Evolutionary conservation across 1,140 invertebrate species (phyloP).

Genomic region (Pseudomyrmex sp.): DNA sequence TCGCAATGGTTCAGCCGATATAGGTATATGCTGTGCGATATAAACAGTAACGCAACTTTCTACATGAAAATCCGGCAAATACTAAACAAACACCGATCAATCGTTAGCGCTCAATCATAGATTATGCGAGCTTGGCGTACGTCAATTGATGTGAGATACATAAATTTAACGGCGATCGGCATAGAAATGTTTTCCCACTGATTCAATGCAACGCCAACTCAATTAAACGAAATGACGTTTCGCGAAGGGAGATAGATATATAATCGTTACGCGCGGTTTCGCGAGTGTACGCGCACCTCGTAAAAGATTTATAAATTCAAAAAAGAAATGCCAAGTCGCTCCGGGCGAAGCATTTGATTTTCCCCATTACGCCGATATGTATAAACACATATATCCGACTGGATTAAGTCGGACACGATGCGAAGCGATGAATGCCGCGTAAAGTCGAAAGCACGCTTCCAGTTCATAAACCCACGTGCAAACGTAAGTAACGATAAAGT

Average conservation of each 20-base stretch:
- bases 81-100: constrained; percentile 52
- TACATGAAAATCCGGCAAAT: constrained; percentile 32
- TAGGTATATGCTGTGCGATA: background rate
- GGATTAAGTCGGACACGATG: too few species aligned
- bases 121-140: constrained; percentile 60
- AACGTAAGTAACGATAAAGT: background rate
- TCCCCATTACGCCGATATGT: constrained; percentile 47
- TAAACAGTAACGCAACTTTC: background rate
- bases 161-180: constrained; percentile 60
- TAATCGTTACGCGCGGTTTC: constrained; percentile 52
- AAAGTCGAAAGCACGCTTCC: too few species aligned
- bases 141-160: constrained; percentile 62
- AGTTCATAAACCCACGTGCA: too few species aligned
- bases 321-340: constrained; percentile 28
- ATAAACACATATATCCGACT: background rate
- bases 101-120: constrained; percentile 64
- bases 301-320: constrained; percentile 69
- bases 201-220: constrained; percentile 48
- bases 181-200: constrained; percentile 33
- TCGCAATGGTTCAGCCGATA: background rate
- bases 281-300: constrained; percentile 15
- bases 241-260: constrained; percentile 54
- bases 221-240: constrained; percentile 69
- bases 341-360: constrained; percentile 10
- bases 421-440: too few species aligned